Base-by-base conservation (phyloP, 2,797 vertebrate genomes). In the Aselliscus stoliczkanus region DNA sequence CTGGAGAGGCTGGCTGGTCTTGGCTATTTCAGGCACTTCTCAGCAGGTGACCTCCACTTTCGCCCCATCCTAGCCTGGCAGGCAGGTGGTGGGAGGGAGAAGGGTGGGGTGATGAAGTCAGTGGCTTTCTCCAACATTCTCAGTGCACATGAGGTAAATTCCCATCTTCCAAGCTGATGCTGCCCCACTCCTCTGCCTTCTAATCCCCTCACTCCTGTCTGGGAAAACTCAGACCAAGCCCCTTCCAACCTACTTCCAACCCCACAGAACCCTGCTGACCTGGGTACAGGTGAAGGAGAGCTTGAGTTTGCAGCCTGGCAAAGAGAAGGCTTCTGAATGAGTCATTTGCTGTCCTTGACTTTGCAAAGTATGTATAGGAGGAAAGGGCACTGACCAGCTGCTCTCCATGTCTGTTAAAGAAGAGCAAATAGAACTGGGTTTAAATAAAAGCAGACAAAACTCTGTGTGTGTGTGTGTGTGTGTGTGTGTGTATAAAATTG, bases 321-420 rank as follows among this genome's bases (percentile, higher is more conserved):
- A 34, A 70, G 54, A 62, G 65, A 56, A 64, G 15, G 58, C 58
- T 89, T 72, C 69, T n/a, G 29, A 50, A 37, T 67, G 27, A 72
- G 64, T 72, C 73, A 42, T 84, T 58, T 67, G 70, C 79, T 76
- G 69, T 58, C 76, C 31, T 75, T 72, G 64, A n/a, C 39, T 42
- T 70, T 62, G 73, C n/a, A 62, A 69, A 34, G 27, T 11, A 50
- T n/a, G n/a, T n/a, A n/a, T n/a, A 52, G 56, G 56, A 50, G 79
- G 47, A 73, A 67, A 88, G 11, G 29, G 39, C 44, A 7, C 4
- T 83, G 72, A 44, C 23, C n/a, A 52, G 79, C 50, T 62, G 27
- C 29, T 73, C 25, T 73, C 58, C 37, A 1, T 29, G 44, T 80
- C 67, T 91, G 56, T 15, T 60, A 75, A 70, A n/a, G 29, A 69